Base-by-base conservation (phyloP, 2,797 vertebrate species). In the Caiman crocodilus region DNA sequence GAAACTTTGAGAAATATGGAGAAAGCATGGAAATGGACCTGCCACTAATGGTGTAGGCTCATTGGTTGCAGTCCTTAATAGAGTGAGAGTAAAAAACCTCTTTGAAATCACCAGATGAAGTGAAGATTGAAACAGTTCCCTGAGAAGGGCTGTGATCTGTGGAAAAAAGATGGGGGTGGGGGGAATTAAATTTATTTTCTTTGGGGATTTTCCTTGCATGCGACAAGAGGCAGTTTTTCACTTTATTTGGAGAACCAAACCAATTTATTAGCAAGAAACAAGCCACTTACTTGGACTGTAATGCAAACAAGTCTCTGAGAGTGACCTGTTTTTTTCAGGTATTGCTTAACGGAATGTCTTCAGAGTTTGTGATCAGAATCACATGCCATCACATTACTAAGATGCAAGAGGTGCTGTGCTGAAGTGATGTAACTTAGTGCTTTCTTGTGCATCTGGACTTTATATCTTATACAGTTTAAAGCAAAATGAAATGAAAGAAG, bases 11-110 rank as follows among this genome's bases (percentile, higher is more conserved):
- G 14, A 79, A 2, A 2, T 55, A 88, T 84, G 13, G 23, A 73
- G 32, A 12, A 81, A n/a, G 1, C 55, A 17, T 2, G 7, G 0
- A 3, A 12, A 16, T 50, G 7, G 3, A 65, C 58, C 20, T 14
- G 3, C 3, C 5, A 11, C 6, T 50, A 10, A 1, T 2, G 5
- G 2, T 2, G 42, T 50, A 50, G 42, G 42, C 42, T 50, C 42
- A 50, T 50, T 50, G 42, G 42, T 50, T 50, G 42, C 42, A 50
- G 42, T 50, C 42, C 42, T 50, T 50, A 50, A 10, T 50, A 10
- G 42, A 50, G 42, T 50, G 42, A 50, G 42, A 50, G 42, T 50
- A 50, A 50, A 10, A 50, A 50, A 50, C 11, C 42, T 50, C 42
- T 50, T 50, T 50, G 42, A 50, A 50, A 50, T 50, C 42, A 50